These are phyloP conservation scores for Sigmodon hispidus DNA, from an alignment of 2,113 vertebrate species.

Conservation along the genomic window DNA sequence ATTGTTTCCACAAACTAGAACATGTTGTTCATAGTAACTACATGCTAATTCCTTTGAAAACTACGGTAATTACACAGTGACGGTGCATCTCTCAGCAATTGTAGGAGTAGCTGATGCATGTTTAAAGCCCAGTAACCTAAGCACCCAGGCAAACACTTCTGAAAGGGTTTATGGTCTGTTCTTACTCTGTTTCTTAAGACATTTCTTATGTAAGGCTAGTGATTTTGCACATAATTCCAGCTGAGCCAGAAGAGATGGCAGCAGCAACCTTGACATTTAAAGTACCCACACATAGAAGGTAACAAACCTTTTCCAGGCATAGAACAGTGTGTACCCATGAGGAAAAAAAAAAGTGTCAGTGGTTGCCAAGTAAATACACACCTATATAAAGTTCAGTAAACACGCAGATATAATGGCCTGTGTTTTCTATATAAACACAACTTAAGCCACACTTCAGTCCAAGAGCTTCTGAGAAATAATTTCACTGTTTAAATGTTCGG, in stretches of 20 bases:
- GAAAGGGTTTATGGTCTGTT: not conserved
- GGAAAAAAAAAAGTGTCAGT: conserved; percentile 9
- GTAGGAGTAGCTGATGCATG: conserved; percentile 2
- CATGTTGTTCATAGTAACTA: conserved; percentile 67
- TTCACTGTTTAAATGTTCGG: conserved; percentile 48
- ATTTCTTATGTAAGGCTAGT: conserved; percentile 32
- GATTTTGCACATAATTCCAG: not conserved
- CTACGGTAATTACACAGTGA: conserved; percentile 63
- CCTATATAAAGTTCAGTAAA: conserved; percentile 62
- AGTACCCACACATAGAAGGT: conserved; percentile 18
- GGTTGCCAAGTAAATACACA: conserved; percentile 55
- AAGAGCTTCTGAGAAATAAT: conserved; percentile 52
- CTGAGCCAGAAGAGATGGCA: not conserved
- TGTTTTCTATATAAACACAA: conserved; percentile 50
- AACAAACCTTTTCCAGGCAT: conserved; percentile 41
- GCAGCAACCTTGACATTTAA: conserved; percentile 68
- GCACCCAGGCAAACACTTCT: conserved; percentile 47
- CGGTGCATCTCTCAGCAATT: conserved; percentile 57
- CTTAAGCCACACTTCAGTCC: conserved; percentile 53
- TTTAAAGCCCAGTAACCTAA: conserved; percentile 28
- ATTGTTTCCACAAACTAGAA: conserved; percentile 73
- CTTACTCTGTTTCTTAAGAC: not conserved
- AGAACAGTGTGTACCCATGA: conserved; percentile 16
- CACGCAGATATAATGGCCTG: conserved; percentile 52
- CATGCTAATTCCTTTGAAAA: conserved; percentile 68